Evolutionary conservation across 2,888 invertebrate species (phyloP).

Genomic region (Campoletis raptor): DNA sequence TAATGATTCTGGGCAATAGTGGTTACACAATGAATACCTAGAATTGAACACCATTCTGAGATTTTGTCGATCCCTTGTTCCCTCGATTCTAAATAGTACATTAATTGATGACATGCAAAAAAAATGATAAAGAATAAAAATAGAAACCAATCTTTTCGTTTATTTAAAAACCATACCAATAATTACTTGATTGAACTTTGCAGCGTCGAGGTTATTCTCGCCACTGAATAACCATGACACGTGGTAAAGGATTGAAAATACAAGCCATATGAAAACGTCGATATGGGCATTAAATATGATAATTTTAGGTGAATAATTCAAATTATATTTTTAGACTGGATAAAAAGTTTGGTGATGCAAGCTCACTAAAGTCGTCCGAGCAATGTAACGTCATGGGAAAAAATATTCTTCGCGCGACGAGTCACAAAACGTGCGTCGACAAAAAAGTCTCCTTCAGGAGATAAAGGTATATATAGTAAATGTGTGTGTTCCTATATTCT

Average conservation of each 20-base stretch:
- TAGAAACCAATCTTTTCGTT: not conserved
- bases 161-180: too few relatives aligned
- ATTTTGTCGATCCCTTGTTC: not conserved
- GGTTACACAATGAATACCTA: slow-evolving; percentile 29
- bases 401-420: slow-evolving; percentile 38
- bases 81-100: not conserved
- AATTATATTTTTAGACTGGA: slow-evolving; percentile 24
- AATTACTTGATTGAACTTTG: not conserved
- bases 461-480: slow-evolving; percentile 29
- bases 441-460: slow-evolving; percentile 31
- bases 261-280: slow-evolving; percentile 10
- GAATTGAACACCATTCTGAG: slow-evolving; percentile 26
- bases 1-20: slow-evolving; percentile 49
- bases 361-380: not conserved
- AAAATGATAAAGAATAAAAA: not conserved
- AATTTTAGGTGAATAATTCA: slow-evolving; percentile 23
- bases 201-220: not conserved
- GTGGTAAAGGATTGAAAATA: not conserved
- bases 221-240: not conserved
- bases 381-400: slow-evolving; percentile 14
- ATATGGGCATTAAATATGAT: slow-evolving; percentile 11
- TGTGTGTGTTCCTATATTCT: slow-evolving; percentile 18
- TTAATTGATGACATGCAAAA: not conserved
- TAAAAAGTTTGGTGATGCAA: slow-evolving; percentile 10
- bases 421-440: slow-evolving; percentile 29